Percentiles rank a stretch among this genome's conserved stretches.
phyloP scores from a whole-genome alignment of 1,140 invertebrate species.

The Cecropterus lyciades region DNA sequence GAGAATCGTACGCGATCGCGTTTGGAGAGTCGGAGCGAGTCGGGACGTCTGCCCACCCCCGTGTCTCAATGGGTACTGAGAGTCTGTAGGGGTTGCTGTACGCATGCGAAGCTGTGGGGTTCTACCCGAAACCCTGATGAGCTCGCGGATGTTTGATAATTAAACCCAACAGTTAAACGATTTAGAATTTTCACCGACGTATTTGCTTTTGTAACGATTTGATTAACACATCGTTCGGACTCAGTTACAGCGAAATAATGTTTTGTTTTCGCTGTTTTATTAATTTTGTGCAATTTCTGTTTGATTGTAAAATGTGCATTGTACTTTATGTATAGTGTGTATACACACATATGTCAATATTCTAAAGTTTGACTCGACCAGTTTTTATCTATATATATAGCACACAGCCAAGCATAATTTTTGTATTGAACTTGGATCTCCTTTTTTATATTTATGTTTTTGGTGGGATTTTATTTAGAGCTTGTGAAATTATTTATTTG shows the following conservation, averaged over 20 bases:
- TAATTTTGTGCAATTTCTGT: neutral
- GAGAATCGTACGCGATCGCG: slow-evolving; percentile 30
- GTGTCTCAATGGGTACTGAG: slow-evolving; percentile 59
- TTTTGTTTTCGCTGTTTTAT: neutral
- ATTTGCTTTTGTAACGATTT: slow-evolving; percentile 34
- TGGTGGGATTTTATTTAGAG: too few species aligned
- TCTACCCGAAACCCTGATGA: slow-evolving; percentile 61
- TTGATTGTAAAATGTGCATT: neutral
- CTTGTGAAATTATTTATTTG: too few species aligned
- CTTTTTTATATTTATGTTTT: too few species aligned
- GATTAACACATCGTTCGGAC: slow-evolving; percentile 16
- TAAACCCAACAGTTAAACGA: slow-evolving; percentile 65
- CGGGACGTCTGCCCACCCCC: slow-evolving; percentile 53
- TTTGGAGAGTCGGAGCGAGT: slow-evolving; percentile 7
- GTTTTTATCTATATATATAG: too few species aligned
- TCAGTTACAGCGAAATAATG: neutral
- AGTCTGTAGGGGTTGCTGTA: slow-evolving; percentile 56
- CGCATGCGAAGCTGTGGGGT: slow-evolving; percentile 64
- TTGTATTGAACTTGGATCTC: too few species aligned
- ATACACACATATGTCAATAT: too few species aligned
- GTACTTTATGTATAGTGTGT: too few species aligned
- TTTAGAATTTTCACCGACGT: slow-evolving; percentile 51
- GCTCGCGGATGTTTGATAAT: slow-evolving; percentile 67
- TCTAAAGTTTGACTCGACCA: too few species aligned
- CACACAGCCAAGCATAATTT: too few species aligned